Base-by-base conservation (phyloP, 1,140 invertebrate genomes). In the Lethrus apterus region DNA sequence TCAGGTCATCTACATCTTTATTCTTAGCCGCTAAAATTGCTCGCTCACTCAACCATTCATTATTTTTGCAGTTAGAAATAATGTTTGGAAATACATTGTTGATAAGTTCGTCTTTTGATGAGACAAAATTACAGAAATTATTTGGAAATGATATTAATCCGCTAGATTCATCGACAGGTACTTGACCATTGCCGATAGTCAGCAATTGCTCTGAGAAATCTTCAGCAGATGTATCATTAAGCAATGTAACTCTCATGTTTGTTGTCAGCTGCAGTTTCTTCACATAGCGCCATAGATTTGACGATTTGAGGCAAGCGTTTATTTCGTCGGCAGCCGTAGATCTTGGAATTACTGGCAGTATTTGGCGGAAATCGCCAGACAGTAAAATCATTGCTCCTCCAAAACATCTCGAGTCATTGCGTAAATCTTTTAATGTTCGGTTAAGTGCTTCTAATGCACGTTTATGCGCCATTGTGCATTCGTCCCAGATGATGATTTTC, bases 331-430 rank as follows among this genome's bases (percentile, higher is more conserved):
- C 62, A 41, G 50, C 46, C 44, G 62, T 34, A 70, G 69, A 44
- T n/a, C n/a, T n/a, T n/a, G n/a, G n/a, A n/a, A n/a, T n/a, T n/a
- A n/a, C n/a, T n/a, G n/a, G n/a, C n/a, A 74, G 54, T 43, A 61
- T 71, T 66, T 74, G 67, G 9, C 66, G 51, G 38, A 69, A 71
- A 55, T 70, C 62, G 4, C 64, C 60, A 13, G 47, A 0, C 2
- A 44, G 42, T 26, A 44, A 24, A 32, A 67, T 46, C 10, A 62
- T 36, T 14, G 50, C 41, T 0, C 48, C 46, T 20, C 55, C 52
- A 48, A 59, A 70, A 40, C 41, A 47, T 65, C 69, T 52, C 65
- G 58, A 23, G 57, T 60, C 24, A 51, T 42, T n/a, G 65, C 48
- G n/a, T 65, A 44, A 40, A 64, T 68, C 64, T 59, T 63, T 45